Conservation (phyloP, 2,888 invertebrate species). For the Globia sparganii region DNA sequence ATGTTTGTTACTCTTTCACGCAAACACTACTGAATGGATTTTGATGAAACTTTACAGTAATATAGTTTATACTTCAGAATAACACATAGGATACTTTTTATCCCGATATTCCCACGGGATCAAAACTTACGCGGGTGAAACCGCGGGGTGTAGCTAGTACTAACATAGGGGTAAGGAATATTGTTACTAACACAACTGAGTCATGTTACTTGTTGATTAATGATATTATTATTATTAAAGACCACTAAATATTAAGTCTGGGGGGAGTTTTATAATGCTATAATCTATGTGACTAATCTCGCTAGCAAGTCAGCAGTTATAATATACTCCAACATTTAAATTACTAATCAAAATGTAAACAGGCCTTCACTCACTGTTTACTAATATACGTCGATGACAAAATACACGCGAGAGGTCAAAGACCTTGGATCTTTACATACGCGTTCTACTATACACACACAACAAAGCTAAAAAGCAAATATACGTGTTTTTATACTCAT, state of each 20-base stretch:
- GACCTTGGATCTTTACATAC: slow-evolving; percentile 71
- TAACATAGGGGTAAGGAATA: too few species aligned
- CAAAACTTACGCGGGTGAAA: too few species aligned
- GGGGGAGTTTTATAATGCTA: neutral
- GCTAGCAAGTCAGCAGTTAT: slow-evolving; percentile 5
- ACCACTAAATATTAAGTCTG: neutral
- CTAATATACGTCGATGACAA: slow-evolving; percentile 73
- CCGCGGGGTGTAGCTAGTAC: too few species aligned
- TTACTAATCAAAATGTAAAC: slow-evolving; percentile 50
- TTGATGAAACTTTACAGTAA: too few species aligned
- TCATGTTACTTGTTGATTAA: too few species aligned
- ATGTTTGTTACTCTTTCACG: too few species aligned
- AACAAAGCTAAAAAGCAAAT: slow-evolving; percentile 57
- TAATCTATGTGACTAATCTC: slow-evolving; percentile 1
- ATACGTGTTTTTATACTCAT: slow-evolving; percentile 57
- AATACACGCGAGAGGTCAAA: slow-evolving; percentile 74
- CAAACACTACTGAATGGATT: too few species aligned
- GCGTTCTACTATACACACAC: slow-evolving; percentile 39
- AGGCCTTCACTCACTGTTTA: slow-evolving; percentile 70
- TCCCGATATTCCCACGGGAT: too few species aligned
- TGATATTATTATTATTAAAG: too few species aligned
- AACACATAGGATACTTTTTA: too few species aligned
- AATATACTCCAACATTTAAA: slow-evolving; percentile 36
- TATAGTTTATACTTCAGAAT: too few species aligned
- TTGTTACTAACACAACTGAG: too few species aligned